Evolutionary conservation across 37 sponge, comb jelly and placozoan species (phyloP).

Genomic region (Cliona cf. orientalis): DNA sequence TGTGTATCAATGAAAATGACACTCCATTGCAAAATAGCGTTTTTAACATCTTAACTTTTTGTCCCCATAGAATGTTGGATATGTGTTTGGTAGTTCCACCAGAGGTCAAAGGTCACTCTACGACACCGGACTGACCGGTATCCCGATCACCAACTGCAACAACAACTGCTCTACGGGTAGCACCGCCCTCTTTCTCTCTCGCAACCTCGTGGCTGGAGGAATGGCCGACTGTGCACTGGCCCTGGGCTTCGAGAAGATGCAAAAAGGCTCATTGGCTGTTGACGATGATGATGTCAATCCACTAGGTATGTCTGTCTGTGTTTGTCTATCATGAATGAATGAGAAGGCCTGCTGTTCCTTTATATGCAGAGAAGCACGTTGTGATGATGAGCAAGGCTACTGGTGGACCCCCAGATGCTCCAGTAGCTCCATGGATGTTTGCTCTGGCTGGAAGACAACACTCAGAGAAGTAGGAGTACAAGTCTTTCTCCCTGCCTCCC

Average conservation of each 20-base stretch:
- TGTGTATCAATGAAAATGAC: too few species aligned
- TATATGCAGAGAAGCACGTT: constrained; percentile 49
- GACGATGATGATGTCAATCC: constrained; percentile 55
- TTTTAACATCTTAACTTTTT: too few species aligned
- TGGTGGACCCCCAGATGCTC: constrained; percentile 29
- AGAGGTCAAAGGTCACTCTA: constrained; percentile 77
- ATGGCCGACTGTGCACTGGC: constrained; percentile 60
- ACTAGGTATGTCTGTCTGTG: constrained; percentile 10
- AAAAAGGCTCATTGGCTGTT: constrained; percentile 48
- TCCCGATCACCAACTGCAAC: constrained; percentile 73
- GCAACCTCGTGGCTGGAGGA: constrained; percentile 48
- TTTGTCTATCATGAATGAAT: background rate
- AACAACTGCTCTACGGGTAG: constrained; percentile 78
- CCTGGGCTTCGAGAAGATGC: constrained; percentile 83
- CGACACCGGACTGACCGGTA: constrained; percentile 67
- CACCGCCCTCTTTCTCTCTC: constrained; percentile 37
- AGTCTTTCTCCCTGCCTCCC: too few species aligned
- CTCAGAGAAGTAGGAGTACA: constrained; percentile 29
- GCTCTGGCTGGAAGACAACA: constrained; percentile 68
- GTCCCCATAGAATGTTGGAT: constrained; percentile 51
- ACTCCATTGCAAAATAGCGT: too few species aligned
- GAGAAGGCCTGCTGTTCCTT: background rate
- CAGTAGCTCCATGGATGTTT: constrained; percentile 73
- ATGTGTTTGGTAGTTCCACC: constrained; percentile 71
- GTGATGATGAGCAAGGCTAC: constrained; percentile 19